Conservation (phyloP, 2,888 invertebrate genomes). For the Agonopterix subpropinquella region DNA sequence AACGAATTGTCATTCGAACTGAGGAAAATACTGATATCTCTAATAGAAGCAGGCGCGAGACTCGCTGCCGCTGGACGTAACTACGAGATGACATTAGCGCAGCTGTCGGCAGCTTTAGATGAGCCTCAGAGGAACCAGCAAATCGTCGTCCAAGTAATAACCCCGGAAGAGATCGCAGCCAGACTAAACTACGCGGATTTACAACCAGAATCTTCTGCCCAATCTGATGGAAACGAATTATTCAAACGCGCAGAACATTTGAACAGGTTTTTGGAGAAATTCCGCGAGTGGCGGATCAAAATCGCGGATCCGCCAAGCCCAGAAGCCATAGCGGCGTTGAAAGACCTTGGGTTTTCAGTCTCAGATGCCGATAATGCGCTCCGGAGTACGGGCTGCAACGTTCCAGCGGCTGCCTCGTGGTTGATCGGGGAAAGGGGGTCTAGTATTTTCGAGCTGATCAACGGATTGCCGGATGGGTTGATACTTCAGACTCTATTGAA, state of each 20-base stretch:
- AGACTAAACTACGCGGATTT: slow-evolving; percentile 29
- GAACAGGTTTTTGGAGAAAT: slow-evolving; percentile 56
- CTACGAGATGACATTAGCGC: slow-evolving; percentile 52
- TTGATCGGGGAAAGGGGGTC: slow-evolving; percentile 61
- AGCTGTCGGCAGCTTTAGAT: slow-evolving; percentile 54
- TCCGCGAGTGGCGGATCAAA: slow-evolving; percentile 49
- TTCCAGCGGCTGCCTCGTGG: slow-evolving; percentile 64
- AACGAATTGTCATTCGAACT: slow-evolving; percentile 60
- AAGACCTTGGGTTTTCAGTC: slow-evolving; percentile 48
- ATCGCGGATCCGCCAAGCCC: slow-evolving; percentile 49
- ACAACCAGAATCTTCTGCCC: slow-evolving; percentile 9
- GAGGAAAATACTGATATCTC: slow-evolving; percentile 58
- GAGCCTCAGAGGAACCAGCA: slow-evolving; percentile 39
- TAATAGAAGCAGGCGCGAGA: slow-evolving; percentile 62
- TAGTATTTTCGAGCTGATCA: slow-evolving; percentile 57
- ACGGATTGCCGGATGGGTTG: slow-evolving; percentile 56
- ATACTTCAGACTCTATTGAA: slow-evolving; percentile 56
- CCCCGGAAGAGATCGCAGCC: slow-evolving; percentile 57
- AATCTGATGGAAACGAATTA: slow-evolving; percentile 21
- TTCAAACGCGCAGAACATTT: slow-evolving; percentile 53
- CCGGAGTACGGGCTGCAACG: slow-evolving; percentile 51
- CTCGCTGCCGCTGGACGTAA: slow-evolving; percentile 59
- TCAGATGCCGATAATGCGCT: slow-evolving; percentile 54
- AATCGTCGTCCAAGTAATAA: slow-evolving; percentile 49
- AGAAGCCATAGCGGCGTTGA: slow-evolving; percentile 42